These are phyloP conservation scores for Silurus lanzhouensis DNA, from an alignment of 2,797 vertebrate species.

Conservation along the genomic window DNA sequence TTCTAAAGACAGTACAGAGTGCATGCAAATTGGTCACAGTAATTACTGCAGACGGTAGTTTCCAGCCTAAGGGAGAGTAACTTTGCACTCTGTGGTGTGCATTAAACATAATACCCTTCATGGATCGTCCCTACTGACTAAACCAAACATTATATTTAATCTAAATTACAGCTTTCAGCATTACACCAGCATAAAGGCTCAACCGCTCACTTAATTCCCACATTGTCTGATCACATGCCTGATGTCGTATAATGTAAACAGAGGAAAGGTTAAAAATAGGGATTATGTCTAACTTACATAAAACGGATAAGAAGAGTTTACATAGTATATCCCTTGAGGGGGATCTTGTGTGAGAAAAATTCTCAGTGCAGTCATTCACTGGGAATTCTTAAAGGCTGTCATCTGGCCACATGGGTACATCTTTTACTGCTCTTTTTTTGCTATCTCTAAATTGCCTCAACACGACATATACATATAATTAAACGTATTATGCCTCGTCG, in stretches of 20 bases:
- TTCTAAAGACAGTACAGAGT: conserved; percentile 20
- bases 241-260: conserved; percentile 36
- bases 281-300: conserved; percentile 20
- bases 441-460: not conserved
- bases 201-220: conserved; percentile 30
- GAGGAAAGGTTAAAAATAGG: conserved; percentile 33
- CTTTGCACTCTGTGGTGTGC: conserved; percentile 26
- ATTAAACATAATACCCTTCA: conserved; percentile 33
- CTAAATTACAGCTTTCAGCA: conserved; percentile 9
- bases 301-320: conserved; percentile 28
- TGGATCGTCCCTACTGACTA: conserved; percentile 7
- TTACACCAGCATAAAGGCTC: conserved; percentile 17
- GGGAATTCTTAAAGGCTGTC: not conserved
- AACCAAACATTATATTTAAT: conserved; percentile 22
- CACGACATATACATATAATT: not conserved
- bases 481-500: not conserved
- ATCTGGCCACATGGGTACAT: not conserved
- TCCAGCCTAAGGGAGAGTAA: conserved; percentile 26
- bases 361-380: not conserved
- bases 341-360: conserved; percentile 33
- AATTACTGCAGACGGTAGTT: conserved; percentile 33
- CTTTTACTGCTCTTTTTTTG: not conserved
- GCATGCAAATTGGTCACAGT: conserved; percentile 42
- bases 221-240: not conserved
- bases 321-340: conserved; percentile 31